Evolutionary conservation across 2,888 invertebrate genomes (phyloP), one percentile per base, ranked within the genome.

Genomic region (Atrina japonica): DNA sequence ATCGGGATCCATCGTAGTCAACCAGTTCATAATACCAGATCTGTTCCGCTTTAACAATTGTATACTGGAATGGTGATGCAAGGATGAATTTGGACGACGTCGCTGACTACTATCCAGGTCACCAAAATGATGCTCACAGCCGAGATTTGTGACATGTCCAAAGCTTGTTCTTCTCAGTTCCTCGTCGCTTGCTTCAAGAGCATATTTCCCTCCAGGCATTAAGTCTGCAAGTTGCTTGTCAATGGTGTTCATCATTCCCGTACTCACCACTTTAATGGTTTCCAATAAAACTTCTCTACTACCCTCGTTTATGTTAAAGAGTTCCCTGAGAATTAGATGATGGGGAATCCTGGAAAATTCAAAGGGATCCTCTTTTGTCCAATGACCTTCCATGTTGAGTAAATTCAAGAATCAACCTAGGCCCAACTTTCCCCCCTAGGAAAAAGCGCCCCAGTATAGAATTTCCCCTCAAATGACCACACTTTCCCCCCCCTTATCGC

Each of bases 1-100:
- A 59, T 43, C 27, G 9, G 5, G 25, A 5, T 52, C 6, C 77
- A 80, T 77, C 0, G 58, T 49, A 9, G 45, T 23, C 2, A 77
- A 55, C 75, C 73, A 77, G 11, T 70, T 60, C 60, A 66, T 71
- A 47, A 80, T 50, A 43, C 30, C 21, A 30, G 27, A 65, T 40
- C 63, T 56, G 47, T 75, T 78, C 18, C 69, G 29, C 65, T 81
- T 81, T 5, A 80, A 35, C 9, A 78, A 27, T 53, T 80, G 78
- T 1, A 80, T 53, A 6, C 70, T 70, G 2, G 74, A 61, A 41
- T 80, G 77, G 56, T 77, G 72, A 35, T 78, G 78, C 35, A 76
- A 25, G 1, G 73, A 68, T 23, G 77, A 74, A 68, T 66, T 67
- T 2, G 70, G 75, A 2, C 80, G 55, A 14, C 75, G n/a, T n/a